Evolutionary conservation across 92 coral and sea anemone genomes (phyloP).

Genomic region (Actinostola sp.): DNA sequence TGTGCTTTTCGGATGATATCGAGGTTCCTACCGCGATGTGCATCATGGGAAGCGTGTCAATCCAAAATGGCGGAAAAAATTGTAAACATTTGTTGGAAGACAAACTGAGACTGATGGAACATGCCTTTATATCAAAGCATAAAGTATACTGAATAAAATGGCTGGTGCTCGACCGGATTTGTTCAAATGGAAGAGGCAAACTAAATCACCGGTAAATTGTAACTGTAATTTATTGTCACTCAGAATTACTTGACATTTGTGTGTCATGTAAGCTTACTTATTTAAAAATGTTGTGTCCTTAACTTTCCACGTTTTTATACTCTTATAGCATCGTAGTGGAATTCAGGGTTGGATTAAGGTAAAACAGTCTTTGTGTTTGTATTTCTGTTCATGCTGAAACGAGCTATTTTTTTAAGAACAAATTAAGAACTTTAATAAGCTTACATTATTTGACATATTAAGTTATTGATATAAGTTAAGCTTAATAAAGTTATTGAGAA

Average conservation of each 20-base stretch:
- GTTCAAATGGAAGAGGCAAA: conserved; percentile 85
- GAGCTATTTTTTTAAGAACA: no score
- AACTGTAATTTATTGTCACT: not conserved
- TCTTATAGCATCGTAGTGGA: conserved; percentile 56
- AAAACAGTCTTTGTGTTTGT: not conserved
- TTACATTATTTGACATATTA: no score
- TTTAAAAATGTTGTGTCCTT: not conserved
- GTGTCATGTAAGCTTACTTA: not conserved
- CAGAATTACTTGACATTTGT: not conserved
- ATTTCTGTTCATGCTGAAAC: not conserved
- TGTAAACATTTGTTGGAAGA: not conserved
- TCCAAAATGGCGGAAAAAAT: conserved; percentile 56
- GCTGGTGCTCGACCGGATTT: conserved; percentile 74
- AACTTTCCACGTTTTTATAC: not conserved
- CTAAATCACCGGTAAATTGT: conserved; percentile 64
- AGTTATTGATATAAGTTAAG: no score
- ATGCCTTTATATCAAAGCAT: not conserved
- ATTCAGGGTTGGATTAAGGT: conserved; percentile 98
- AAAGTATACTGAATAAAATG: conserved; percentile 31
- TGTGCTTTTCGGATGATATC: conserved; percentile 1
- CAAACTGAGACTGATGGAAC: not conserved
- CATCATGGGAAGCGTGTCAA: conserved; percentile 22
- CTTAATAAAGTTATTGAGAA: no score
- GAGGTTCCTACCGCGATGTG: conserved; percentile 10
- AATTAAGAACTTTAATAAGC: no score